phyloP scores from a whole-genome alignment of 1,140 invertebrate genomes.

The Hyles euphorbiae region DNA sequence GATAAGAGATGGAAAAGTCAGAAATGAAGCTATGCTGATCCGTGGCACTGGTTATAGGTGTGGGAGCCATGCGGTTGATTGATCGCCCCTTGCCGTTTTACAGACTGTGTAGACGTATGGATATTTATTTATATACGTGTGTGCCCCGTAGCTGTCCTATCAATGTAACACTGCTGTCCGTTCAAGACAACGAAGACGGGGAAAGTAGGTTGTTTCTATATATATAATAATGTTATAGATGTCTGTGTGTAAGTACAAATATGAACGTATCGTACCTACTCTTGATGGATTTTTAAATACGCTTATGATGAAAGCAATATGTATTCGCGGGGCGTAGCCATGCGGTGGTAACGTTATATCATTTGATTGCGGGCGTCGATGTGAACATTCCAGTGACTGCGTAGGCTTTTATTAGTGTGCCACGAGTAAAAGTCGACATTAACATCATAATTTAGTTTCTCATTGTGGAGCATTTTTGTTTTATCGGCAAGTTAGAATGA shows the following conservation, averaged over 20 bases:
- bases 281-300: conserved; percentile 53
- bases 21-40: too few relatives aligned
- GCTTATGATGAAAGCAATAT: conserved; percentile 66
- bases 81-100: conserved; percentile 42
- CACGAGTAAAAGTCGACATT: conserved; percentile 4
- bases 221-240: conserved; percentile 32
- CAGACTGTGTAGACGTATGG: conserved; percentile 62
- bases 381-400: conserved; percentile 63
- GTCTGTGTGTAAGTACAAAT: conserved; percentile 66
- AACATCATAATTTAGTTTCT: conserved; percentile 7
- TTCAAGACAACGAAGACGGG: conserved; percentile 66
- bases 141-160: conserved; percentile 45
- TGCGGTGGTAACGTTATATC: conserved; percentile 21
- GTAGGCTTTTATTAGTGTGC: not conserved
- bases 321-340: conserved; percentile 31
- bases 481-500: conserved; percentile 20
- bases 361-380: conserved; percentile 19
- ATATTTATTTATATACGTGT: conserved; percentile 48
- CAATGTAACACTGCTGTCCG: conserved; percentile 53
- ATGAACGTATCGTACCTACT: conserved; percentile 45
- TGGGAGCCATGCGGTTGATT: conserved; percentile 21
- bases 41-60: too few relatives aligned
- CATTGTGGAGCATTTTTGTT: conserved; percentile 4
- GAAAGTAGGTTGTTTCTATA: conserved; percentile 66
- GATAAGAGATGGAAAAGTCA: too few relatives aligned